Percentiles rank a stretch among this genome's conserved stretches.
Conservation (phyloP, 2,888 invertebrate species). For the Drosophila setosimentum region DNA sequence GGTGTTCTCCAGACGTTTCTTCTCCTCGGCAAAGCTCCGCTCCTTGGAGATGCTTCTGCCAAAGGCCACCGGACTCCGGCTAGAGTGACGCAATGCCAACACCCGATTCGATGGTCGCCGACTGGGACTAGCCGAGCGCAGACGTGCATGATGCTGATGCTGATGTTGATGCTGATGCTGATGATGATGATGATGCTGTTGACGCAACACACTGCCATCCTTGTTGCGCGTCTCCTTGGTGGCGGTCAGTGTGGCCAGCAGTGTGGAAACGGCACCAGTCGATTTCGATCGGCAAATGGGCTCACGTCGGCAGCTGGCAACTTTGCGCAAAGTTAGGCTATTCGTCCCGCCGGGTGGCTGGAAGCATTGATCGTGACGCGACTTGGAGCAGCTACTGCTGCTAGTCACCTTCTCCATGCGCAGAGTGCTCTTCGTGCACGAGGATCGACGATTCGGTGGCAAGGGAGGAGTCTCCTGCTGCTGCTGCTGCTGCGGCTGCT, state of each 20-base stretch:
- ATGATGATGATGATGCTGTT: constrained; percentile 70
- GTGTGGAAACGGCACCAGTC: constrained; percentile 79
- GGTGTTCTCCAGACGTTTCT: constrained; percentile 85
- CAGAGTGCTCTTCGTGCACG: constrained; percentile 86
- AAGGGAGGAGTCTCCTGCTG: constrained; percentile 86
- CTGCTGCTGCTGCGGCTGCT: constrained; percentile 54
- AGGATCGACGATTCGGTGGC: constrained; percentile 92
- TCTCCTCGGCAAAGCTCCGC: constrained; percentile 87
- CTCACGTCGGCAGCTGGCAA: constrained; percentile 68
- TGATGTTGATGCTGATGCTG: constrained; percentile 54
- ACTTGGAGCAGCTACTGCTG: constrained; percentile 61
- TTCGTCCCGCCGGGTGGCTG: constrained; percentile 81
- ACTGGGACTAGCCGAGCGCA: constrained; percentile 82
- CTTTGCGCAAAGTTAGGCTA: constrained; percentile 84
- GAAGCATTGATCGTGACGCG: constrained; percentile 83
- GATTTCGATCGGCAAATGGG: constrained; percentile 84
- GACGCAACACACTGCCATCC: constrained; percentile 65
- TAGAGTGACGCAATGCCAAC: constrained; percentile 79
- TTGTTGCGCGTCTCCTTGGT: constrained; percentile 68
- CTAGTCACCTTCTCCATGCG: constrained; percentile 87
- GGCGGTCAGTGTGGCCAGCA: constrained; percentile 65
- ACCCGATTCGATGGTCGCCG: constrained; percentile 61
- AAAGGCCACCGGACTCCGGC: constrained; percentile 85
- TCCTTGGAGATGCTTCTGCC: constrained; percentile 86
- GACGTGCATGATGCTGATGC: constrained; percentile 62